These are phyloP conservation scores for Apis mellifera DNA, from an alignment of 1,140 invertebrate genomes.

Conservation along the genomic window Amel_HAv3.1 CM009939.2:9813001-9813500, in stretches of 20 bases:
- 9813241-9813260: not conserved
- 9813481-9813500: not conserved
- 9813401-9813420: no score
- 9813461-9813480: not conserved
- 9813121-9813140: not conserved
- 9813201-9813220: not conserved
- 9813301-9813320: not conserved
- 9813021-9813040: not conserved
- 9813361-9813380: constrained; percentile 7
- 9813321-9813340: not conserved
- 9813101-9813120: not conserved
- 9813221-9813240: no score
- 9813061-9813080: not conserved
- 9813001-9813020: not conserved
- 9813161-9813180: not conserved
- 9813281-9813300: no score
- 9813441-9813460: not conserved
- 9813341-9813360: not conserved
- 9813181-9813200: not conserved
- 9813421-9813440: not conserved
- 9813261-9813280: not conserved
- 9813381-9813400: not conserved
- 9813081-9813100: not conserved
- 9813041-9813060: not conserved
- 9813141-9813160: not conserved